phyloP scores from a whole-genome alignment of 1,140 invertebrate genomes.

The Radopholus similis region DNA sequence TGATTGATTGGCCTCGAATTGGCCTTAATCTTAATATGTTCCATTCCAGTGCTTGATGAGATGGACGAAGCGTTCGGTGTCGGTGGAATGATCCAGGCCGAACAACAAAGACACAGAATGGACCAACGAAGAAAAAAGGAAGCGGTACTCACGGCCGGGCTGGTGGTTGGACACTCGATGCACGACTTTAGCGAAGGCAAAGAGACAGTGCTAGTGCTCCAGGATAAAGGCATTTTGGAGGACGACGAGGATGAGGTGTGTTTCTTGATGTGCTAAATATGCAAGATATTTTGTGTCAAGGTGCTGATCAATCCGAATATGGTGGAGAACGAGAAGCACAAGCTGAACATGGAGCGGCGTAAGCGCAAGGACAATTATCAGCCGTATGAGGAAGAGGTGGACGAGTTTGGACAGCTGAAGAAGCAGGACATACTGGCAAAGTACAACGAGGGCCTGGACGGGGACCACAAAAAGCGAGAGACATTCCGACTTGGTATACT shows the following conservation, averaged over 20 bases:
- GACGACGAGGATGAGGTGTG: constrained; percentile 76
- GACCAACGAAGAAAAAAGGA: neutral
- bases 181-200: constrained; percentile 76
- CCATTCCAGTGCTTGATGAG: constrained; percentile 73
- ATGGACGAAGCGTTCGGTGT: constrained; percentile 91
- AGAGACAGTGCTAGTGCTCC: constrained; percentile 82
- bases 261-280: no score
- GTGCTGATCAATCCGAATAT: constrained; percentile 95
- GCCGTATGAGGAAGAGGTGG: constrained; percentile 80
- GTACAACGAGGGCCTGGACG: constrained; percentile 92
- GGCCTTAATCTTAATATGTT: neutral
- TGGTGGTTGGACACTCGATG: constrained; percentile 81
- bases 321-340: constrained; percentile 83
- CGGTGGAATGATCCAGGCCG: constrained; percentile 74
- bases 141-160: constrained; percentile 68
- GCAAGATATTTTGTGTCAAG: no score
- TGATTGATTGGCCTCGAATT: neutral
- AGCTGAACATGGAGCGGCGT: constrained; percentile 79
- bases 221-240: constrained; percentile 75
- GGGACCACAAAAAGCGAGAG: constrained; percentile 70
- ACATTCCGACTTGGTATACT: constrained; percentile 75
- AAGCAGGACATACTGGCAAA: constrained; percentile 75
- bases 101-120: constrained; percentile 56
- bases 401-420: constrained; percentile 72
- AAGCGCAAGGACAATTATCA: constrained; percentile 76